These are phyloP conservation scores for Helogale parvula DNA, from an alignment of 2,113 vertebrate species.

Conservation along the genomic window DNA sequence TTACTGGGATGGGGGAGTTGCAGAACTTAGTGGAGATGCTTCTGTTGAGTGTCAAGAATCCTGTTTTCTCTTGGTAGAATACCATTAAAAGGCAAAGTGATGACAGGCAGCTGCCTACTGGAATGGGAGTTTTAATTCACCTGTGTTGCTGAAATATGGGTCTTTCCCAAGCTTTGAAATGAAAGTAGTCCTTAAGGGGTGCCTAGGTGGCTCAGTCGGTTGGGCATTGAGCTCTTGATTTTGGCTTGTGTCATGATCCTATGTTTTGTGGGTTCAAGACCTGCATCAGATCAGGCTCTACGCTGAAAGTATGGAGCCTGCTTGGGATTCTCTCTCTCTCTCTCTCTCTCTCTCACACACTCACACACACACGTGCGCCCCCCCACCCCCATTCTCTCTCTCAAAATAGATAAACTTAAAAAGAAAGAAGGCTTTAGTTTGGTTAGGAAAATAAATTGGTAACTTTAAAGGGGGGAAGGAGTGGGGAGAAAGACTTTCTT, in stretches of 20 bases:
- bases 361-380: too few relatives aligned
- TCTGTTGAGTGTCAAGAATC: neutral
- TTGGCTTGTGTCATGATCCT: too few relatives aligned
- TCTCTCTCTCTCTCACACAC: too few relatives aligned
- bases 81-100: neutral
- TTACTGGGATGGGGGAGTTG: neutral
- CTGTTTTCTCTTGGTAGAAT: neutral
- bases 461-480: neutral
- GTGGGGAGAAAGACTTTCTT: neutral
- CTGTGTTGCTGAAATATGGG: neutral
- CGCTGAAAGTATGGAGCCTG: too few relatives aligned
- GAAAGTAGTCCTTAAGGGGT: neutral
- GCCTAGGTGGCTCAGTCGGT: too few relatives aligned
- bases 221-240: too few relatives aligned
- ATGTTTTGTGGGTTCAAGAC: too few relatives aligned
- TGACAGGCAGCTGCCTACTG: neutral
- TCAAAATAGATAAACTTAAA: too few relatives aligned
- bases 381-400: too few relatives aligned
- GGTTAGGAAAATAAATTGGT: neutral
- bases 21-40: neutral
- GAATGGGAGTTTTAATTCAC: conserved; percentile 18
- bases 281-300: too few relatives aligned
- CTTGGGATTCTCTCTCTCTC: too few relatives aligned
- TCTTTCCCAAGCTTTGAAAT: conserved; percentile 10
- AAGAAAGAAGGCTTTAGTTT: neutral